Evolutionary conservation across 2,888 invertebrate species (phyloP).

Genomic region (Pristionchus arcanus): DNA sequence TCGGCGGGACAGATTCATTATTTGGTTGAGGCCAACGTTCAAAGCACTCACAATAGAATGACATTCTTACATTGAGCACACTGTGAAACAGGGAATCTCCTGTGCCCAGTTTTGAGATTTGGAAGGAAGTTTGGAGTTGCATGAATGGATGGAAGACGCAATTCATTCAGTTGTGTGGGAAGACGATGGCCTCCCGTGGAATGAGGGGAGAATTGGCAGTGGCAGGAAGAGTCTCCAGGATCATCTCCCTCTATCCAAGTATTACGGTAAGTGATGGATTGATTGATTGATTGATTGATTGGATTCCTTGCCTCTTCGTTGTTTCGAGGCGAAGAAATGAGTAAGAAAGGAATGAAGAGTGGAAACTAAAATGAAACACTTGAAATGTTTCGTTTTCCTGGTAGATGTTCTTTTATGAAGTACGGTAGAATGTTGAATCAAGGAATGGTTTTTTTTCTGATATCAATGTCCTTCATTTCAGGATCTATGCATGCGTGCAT

Average conservation of each 20-base stretch:
- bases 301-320: too few species aligned
- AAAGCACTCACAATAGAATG: neutral
- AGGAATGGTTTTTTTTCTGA: neutral
- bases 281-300: neutral
- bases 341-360: too few species aligned
- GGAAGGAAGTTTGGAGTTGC: neutral
- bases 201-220: slow-evolving; percentile 13
- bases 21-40: neutral
- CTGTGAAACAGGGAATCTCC: neutral
- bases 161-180: neutral
- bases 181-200: neutral
- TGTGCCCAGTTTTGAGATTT: neutral
- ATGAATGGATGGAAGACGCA: neutral
- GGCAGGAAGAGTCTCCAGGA: neutral
- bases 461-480: neutral
- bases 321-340: too few species aligned
- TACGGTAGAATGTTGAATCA: too few species aligned
- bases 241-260: slow-evolving; percentile 27
- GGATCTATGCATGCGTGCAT: slow-evolving; percentile 51
- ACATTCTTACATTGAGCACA: neutral
- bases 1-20: neutral
- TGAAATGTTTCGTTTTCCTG: too few species aligned
- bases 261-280: slow-evolving; percentile 19
- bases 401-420: too few species aligned
- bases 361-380: too few species aligned